Base-by-base conservation (phyloP, 2,888 invertebrate genomes). In the Tetragonula carbonaria region DNA sequence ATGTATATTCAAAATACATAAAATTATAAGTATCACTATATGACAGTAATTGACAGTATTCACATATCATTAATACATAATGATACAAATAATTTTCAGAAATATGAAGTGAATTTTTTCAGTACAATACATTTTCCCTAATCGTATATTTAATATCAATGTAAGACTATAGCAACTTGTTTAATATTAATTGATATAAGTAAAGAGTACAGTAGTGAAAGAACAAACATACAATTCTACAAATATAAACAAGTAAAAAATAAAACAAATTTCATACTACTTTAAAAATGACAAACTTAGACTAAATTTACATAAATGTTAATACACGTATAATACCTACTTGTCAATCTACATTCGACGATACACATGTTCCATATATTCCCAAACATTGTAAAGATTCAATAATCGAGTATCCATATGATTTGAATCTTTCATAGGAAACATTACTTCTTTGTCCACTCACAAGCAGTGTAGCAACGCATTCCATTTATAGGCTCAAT, bases 271-370 rank as follows among this genome's bases (percentile, higher is more conserved):
- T 57, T 8, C 16, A 5, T 23, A 18, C 4, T 72, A 23, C 18
- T 38, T 59, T 59, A 38, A 16, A n/a, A 72, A 18, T 59, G 3
- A 2, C 11, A 51, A n/a, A 53, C 18, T 18, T 5, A 11, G 21
- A 53, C 14, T 55, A 28, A 62, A n/a, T 59, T 76, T 38, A 66
- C 16, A 75, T 51, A 5, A 59, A 78, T 72, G 18, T 53, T 80
- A 59, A 83, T 70, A 78, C 45, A 50, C 51, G 38, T 67, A 74
- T 33, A 59, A 82, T 89, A 89, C 86, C 73, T 89, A 86, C 79
- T 86, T 89, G 84, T 59, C 62, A 71, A 82, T 70, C 51, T 77
- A 82, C 21, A 79, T 81, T 72, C 45, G 63, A 79, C 55, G 75
- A 66, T 38, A 77, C 16, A 76, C 21, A 53, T 63, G 62, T 78